Evolutionary conservation across 92 coral and sea anemone genomes (phyloP), one percentile per base, ranked within the genome.

Genomic region (Umimayanthus chanpuru): DNA sequence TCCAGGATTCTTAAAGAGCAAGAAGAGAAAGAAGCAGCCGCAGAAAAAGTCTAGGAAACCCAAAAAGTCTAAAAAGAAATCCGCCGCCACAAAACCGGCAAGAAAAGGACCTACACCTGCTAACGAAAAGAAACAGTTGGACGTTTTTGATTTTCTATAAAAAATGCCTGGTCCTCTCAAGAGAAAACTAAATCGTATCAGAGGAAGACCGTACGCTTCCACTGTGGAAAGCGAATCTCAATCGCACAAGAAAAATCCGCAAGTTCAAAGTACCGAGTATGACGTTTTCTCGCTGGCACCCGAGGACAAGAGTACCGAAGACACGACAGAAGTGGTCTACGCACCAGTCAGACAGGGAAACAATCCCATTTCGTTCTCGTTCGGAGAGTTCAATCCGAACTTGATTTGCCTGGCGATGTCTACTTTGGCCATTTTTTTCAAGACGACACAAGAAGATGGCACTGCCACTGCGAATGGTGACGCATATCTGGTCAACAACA

Each of bases 321-420:
- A 15, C 12, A 72, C 38, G 40, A 29, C 0, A 41, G 0, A 41
- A 6, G 44, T 41, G 1, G 6, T 0, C 0, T 41, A 41, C 44
- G 3, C 44, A 5, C 65, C 68, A 4, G 10, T 49, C 21, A 71
- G 77, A 29, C 67, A 36, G 14, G 89, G 92, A 16, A 89, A 85
- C 28, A 85, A 89, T 32, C 92, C 92, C 15, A 66, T 89, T 0
- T 38, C 40, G 43, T 71, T 64, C 58, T 76, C 56, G 79, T 73
- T 68, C 5, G 87, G 80, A 29, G 80, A 79, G 4, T 55, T 70
- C 4, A 8, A 76, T 18, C 12, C 79, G 23, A 79, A 85, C 2
- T 66, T 70, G 71, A 89, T 89, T 12, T 85, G 76, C 12, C 79
- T 89, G 3, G 55, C 38, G 86, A 89, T 76, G 78, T 66, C 85